phyloP scores from a whole-genome alignment of 2,797 vertebrate species.

The Pseudomugil tenellus region DNA sequence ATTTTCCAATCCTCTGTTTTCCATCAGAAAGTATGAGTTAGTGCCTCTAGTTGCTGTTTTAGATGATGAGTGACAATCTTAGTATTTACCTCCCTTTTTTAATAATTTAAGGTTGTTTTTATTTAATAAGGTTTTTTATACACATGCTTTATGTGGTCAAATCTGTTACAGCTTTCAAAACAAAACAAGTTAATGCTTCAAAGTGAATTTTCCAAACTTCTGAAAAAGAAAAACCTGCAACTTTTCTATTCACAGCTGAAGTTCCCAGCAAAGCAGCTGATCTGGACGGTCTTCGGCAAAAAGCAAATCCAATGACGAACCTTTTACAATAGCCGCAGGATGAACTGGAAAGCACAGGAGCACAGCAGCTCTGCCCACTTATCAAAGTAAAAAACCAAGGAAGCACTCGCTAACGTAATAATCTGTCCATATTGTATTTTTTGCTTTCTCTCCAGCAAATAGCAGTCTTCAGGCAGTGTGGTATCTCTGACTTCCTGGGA shows the following conservation, averaged over 20 bases:
- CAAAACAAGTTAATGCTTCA: background rate
- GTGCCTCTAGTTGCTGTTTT: background rate
- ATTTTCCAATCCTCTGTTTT: background rate
- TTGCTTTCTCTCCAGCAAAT: conserved; percentile 50
- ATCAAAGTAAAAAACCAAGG: conserved; percentile 34
- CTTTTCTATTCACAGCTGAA: background rate
- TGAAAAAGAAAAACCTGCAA: background rate
- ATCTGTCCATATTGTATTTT: conserved; percentile 43
- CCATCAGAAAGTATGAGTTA: too few species aligned
- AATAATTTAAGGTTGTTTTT: background rate
- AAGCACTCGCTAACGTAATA: conserved; percentile 53
- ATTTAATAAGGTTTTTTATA: background rate
- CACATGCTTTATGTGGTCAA: background rate
- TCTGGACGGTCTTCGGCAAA: background rate
- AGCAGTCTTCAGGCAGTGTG: conserved; percentile 54
- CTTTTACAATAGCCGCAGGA: background rate
- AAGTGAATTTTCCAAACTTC: background rate
- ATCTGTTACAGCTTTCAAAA: background rate
- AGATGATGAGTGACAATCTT: background rate
- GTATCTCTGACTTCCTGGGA: conserved; percentile 45
- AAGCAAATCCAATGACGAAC: background rate
- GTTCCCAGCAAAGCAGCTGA: background rate
- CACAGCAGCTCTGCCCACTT: conserved; percentile 24
- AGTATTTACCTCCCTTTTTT: too few species aligned
- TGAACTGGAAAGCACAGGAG: conserved; percentile 6